A percentile compares a stretch with the other conserved stretches of the same genome.
Evolutionary conservation across 2,797 vertebrate genomes (phyloP).

Genomic region (Parauchenoglanis ngamensis): DNA sequence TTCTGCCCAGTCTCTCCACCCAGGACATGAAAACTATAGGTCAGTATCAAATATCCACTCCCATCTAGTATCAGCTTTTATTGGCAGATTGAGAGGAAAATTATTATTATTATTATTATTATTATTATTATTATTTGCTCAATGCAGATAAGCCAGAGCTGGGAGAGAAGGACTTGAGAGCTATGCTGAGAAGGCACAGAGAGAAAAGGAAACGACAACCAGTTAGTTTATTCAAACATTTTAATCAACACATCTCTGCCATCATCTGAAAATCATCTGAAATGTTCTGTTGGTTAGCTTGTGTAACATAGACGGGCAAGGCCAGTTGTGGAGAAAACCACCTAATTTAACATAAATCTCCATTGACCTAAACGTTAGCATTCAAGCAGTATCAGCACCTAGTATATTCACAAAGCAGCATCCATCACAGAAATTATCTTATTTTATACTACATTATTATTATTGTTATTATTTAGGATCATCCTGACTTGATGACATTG

Average conservation of each 20-base stretch:
- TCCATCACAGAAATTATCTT: not conserved
- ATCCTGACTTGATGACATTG: slow-evolving; percentile 89
- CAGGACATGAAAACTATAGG: slow-evolving; percentile 94
- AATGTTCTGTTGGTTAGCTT: slow-evolving; percentile 5
- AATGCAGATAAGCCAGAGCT: slow-evolving; percentile 87
- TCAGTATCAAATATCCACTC: slow-evolving; percentile 62
- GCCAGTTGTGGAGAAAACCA: not conserved
- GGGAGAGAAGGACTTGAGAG: slow-evolving; percentile 86
- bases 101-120: not conserved
- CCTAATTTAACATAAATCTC: not conserved
- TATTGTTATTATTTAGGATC: slow-evolving; percentile 76
- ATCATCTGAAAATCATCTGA: not conserved
- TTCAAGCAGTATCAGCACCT: not conserved
- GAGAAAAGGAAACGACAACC: slow-evolving; percentile 94
- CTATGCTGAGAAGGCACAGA: slow-evolving; percentile 87
- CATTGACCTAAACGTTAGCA: not conserved
- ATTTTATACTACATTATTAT: not conserved
- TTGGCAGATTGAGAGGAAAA: not conserved
- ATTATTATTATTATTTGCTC: not conserved
- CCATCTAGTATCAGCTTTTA: not conserved
- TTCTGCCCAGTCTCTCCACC: slow-evolving; percentile 90
- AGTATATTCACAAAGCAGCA: not conserved
- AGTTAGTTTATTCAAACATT: slow-evolving; percentile 72
- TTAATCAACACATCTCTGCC: not conserved
- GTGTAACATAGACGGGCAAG: not conserved